Conservation (phyloP, 2,797 vertebrate genomes). For the Myotis findleyi region DNA sequence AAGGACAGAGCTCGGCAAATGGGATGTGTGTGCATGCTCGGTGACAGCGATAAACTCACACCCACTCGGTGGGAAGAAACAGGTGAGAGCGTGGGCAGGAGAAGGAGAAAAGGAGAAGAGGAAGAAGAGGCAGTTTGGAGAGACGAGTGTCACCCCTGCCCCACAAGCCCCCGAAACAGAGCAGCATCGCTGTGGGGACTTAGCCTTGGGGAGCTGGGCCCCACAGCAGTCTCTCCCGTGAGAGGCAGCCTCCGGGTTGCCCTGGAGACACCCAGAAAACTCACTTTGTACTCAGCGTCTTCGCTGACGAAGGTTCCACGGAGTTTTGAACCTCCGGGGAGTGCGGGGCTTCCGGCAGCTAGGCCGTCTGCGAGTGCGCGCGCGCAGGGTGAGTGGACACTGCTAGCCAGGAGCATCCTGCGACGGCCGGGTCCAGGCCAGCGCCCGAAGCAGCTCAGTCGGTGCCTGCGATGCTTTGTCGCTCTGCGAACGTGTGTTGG, state of each 20-base stretch:
- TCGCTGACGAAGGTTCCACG: background rate
- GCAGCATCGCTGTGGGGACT: background rate
- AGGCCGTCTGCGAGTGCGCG: no score
- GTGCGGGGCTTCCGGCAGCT: background rate
- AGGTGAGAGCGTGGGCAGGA: background rate
- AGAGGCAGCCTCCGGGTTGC: background rate
- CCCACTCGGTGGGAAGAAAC: background rate
- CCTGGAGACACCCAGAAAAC: background rate
- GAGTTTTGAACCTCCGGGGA: background rate
- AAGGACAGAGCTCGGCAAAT: background rate
- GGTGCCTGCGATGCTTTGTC: no score
- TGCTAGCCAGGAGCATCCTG: no score
- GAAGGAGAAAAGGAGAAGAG: background rate
- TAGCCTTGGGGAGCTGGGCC: background rate
- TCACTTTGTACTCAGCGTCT: fast-evolving
- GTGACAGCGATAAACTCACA: background rate
- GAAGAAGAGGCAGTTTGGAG: background rate
- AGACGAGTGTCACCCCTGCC: background rate
- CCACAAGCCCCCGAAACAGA: fast-evolving
- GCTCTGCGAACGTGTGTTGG: background rate
- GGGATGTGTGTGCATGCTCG: fast-evolving
- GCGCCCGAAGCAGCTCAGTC: no score
- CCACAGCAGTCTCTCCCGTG: background rate
- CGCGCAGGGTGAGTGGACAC: no score
- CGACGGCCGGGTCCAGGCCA: no score